Base-by-base conservation (phyloP, 2,797 vertebrate genomes). In the Pteropus rufus region DNA sequence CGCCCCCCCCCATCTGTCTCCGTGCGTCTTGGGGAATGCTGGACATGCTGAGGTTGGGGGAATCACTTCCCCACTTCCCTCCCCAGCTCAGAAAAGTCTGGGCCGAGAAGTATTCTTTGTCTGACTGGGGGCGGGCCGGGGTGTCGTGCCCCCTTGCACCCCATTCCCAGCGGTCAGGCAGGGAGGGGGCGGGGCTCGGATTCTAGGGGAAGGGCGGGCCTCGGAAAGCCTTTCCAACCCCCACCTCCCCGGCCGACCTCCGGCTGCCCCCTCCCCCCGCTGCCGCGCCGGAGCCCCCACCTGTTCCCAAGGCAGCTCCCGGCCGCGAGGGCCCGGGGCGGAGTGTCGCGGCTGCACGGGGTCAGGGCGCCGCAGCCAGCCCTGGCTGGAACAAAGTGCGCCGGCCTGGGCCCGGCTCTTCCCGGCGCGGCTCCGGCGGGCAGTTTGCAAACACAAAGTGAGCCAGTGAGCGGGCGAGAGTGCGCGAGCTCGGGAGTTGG, bases 371-470 rank as follows among this genome's bases (percentile, higher is more conserved):
- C 24, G 58, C 70, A 31, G 95, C 95, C 93, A 44, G 89, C 92
- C 67, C 75, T 19, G 75, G 86, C 80, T 91, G 93, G 89, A 97
- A 98, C 96, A 98, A 98, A 98, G 97, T 97, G 90, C 87, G 97
- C 94, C 94, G 94, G 96, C 95, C 94, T 69, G 77, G 95, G 96
- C 97, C 89, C 93, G 96, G 96, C 93, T 89, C 83, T 91, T 95
- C 96, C 83, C 96, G 96, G 95, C 97, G 95, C 83, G 93, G 69
- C 96, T 96, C 92, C 84, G 89, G 97, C 97, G 95, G 97, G 97
- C 97, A 97, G 96, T 98, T 98, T 97, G 97, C 97, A 97, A 97
- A 98, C 97, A 97, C 97, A 97, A 98, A 98, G 97, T 98, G 95
- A 95, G 95, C 96, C 95, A 84, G 91, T 0, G 94, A 95, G 89